A percentile compares a stretch with the other conserved stretches of the same genome.
Conservation (phyloP, 2,797 vertebrate species). For the Pseudocheirus occidentalis region DNA sequence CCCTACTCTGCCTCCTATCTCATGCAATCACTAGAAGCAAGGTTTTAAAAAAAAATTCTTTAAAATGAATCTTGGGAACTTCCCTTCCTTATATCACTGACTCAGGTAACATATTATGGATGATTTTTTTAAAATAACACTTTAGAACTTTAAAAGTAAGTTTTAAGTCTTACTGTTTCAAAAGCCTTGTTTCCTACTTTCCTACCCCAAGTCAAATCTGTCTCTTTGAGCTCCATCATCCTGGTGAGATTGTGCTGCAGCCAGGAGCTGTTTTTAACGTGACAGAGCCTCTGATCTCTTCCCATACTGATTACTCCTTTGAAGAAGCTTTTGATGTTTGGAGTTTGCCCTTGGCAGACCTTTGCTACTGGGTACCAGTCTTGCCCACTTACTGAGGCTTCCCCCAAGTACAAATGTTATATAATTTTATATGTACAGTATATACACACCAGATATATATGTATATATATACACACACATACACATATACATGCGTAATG, state of each 20-base stretch:
- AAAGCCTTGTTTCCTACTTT: not conserved
- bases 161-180: conserved; percentile 44
- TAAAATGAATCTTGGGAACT: conserved; percentile 39
- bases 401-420: conserved; percentile 63
- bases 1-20: not conserved
- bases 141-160: conserved; percentile 3
- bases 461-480: not conserved
- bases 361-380: conserved; percentile 30
- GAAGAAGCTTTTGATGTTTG: conserved; percentile 62
- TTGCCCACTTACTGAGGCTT: conserved; percentile 44
- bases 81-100: conserved; percentile 54
- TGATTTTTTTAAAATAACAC: not conserved
- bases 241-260: not conserved
- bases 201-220: not conserved
- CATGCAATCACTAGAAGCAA: not conserved
- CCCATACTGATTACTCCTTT: not conserved
- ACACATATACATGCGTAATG: not conserved
- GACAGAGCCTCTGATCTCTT: not conserved
- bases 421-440: not conserved
- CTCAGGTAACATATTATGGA: not conserved
- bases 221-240: not conserved
- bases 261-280: conserved; percentile 51
- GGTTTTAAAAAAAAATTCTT: conserved; percentile 33
- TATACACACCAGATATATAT: not conserved
- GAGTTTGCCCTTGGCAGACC: conserved; percentile 27